Evolutionary conservation across 1,140 invertebrate species (phyloP).

Genomic region (Aphelinus atriplicis): DNA sequence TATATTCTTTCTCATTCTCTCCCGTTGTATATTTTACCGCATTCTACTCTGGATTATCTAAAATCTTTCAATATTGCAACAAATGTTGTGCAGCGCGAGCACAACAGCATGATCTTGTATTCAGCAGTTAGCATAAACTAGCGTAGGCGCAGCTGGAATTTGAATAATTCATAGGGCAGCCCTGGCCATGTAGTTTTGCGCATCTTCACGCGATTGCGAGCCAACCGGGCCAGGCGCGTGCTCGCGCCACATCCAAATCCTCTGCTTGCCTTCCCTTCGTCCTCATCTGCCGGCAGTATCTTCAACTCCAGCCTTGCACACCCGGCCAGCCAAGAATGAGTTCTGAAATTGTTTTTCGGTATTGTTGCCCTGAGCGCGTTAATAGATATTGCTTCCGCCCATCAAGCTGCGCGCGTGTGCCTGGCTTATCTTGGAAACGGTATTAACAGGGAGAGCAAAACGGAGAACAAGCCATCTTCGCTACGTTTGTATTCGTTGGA

Average conservation of each 20-base stretch:
- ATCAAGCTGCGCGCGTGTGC: not conserved
- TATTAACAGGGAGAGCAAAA: not conserved
- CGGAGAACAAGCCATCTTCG: not conserved
- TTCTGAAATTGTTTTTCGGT: constrained; percentile 29
- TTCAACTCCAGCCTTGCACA: not conserved
- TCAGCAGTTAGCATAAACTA: constrained; percentile 32
- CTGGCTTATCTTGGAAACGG: constrained; percentile 12
- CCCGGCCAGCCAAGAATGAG: not conserved
- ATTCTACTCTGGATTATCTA: too few species aligned
- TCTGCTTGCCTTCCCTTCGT: not conserved
- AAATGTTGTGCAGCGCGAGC: too few species aligned
- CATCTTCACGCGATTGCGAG: not conserved
- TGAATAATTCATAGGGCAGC: constrained; percentile 2
- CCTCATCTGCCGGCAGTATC: not conserved
- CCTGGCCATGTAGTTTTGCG: not conserved
- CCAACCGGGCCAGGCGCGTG: constrained; percentile 21
- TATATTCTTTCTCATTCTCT: too few species aligned
- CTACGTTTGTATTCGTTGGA: constrained; percentile 26
- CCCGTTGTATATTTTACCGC: too few species aligned
- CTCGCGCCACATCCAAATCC: not conserved
- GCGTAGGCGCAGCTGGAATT: constrained; percentile 26
- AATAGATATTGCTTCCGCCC: constrained; percentile 36
- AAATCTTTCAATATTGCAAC: too few species aligned
- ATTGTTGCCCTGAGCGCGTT: constrained; percentile 27
- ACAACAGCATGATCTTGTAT: too few species aligned